Evolutionary conservation across 2,113 vertebrate genomes (phyloP), one percentile per base, ranked within the genome.

Genomic region (Carettochelys insculpta): DNA sequence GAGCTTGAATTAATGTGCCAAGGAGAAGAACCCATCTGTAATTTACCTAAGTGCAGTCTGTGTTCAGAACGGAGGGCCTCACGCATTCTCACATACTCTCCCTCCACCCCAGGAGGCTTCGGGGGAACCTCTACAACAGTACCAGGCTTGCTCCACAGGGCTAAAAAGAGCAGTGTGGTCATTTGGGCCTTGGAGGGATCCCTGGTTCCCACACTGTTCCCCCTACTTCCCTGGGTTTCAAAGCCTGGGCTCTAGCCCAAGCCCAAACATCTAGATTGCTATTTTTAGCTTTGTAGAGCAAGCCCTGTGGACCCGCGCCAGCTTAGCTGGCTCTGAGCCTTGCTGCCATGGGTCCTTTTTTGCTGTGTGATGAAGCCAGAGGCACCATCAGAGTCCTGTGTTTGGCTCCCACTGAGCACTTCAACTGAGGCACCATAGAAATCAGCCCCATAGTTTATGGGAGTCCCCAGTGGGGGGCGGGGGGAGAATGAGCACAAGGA

Each of bases 1-100:
- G 58, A 96, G 56, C 71, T 86, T 80, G 54, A 80, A 0, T 5
- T 1, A 1, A 6, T 48, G 31, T 80, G 85, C 38, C 34, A 47
- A 61, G 1, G n/a, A 41, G 25, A 47, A 65, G 82, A 77, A 85
- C 88, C 1, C 0, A 0, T 86, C 54, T 38, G 4, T 65, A 52
- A 41, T 1, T 25, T 75, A 75, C 13, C 3, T 8, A 52, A 87
- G 24, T 53, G 17, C 71, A 43, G 68, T 45, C 77, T 51, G 22
- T 77, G 82, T 65, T 53, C 16, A n/a, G 71, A 75, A 75, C 41
- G 13, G 71, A 75, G 22, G 41, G 41, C 24, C 41, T 27, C 24
- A 29, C 25, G 22, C 41, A 75, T 27, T 45, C 71, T 75, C 41
- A 73, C 22, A 75, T 68, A 68, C 20, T 10, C 19, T n/a, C n/a